These are phyloP conservation scores for Heteractis magnifica DNA, from an alignment of 92 coral and sea anemone genomes.

Conservation along the genomic window DNA sequence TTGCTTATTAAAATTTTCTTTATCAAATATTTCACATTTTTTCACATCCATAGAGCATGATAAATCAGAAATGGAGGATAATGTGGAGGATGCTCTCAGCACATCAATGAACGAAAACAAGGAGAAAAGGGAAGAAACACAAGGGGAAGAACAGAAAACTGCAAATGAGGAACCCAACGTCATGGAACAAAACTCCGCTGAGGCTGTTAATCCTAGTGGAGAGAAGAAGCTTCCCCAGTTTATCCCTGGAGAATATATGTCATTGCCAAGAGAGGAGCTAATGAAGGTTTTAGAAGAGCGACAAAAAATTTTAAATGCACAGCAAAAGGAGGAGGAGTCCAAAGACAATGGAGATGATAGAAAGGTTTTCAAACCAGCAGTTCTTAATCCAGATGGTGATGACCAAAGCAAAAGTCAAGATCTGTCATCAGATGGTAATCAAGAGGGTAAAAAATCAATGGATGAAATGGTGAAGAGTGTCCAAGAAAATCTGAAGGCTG, in stretches of 20 bases:
- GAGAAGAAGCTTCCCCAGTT: constrained; percentile 38
- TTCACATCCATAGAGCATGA: constrained; percentile 2
- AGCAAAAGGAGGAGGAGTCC: neutral
- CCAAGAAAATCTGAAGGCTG: constrained; percentile 33
- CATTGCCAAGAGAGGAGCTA: constrained; percentile 31
- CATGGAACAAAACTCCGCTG: neutral
- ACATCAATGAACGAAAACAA: neutral
- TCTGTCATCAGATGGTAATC: neutral
- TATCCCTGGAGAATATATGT: constrained; percentile 32
- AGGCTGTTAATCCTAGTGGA: neutral
- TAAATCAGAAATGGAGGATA: constrained; percentile 9
- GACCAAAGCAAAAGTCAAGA: neutral
- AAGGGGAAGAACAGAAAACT: neutral
- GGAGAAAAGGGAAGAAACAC: neutral
- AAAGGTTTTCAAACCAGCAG: constrained; percentile 1
- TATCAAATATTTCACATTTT: neutral
- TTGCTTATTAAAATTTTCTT: neutral
- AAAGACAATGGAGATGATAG: neutral
- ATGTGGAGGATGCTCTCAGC: constrained; percentile 22
- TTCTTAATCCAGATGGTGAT: neutral
- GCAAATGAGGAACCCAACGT: neutral
- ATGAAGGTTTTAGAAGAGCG: constrained; percentile 24
- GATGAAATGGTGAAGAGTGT: constrained; percentile 30
- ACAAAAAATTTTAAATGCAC: constrained; percentile 14
- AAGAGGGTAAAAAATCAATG: constrained; percentile 15